These are phyloP conservation scores for Pegoplata infirma DNA, from an alignment of 2,888 invertebrate genomes.

Conservation along the genomic window DNA sequence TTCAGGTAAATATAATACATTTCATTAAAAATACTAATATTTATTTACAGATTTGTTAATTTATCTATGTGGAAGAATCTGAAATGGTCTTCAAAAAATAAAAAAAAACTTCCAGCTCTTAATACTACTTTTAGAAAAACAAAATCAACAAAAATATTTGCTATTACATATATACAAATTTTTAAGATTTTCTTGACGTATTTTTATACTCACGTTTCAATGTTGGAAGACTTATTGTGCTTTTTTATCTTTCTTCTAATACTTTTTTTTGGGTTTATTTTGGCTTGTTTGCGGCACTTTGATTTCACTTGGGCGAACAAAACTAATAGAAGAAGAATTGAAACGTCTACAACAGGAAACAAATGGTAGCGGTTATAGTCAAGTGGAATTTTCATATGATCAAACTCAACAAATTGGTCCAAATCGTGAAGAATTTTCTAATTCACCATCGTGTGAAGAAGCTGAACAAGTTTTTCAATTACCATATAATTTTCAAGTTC, in stretches of 20 bases:
- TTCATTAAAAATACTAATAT: constrained; percentile 41
- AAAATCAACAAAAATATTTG: constrained; percentile 11
- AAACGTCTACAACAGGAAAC: constrained; percentile 89
- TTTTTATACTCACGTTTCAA: constrained; percentile 18
- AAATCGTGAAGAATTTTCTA: constrained; percentile 71
- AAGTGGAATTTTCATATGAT: constrained; percentile 89
- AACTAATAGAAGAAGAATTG: constrained; percentile 89
- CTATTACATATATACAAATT: constrained; percentile 38
- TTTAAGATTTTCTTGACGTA: constrained; percentile 53
- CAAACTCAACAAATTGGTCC: constrained; percentile 77
- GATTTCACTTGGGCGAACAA: too few species aligned
- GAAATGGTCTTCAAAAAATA: too few species aligned
- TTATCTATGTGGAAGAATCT: neutral
- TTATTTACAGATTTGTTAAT: constrained; percentile 48
- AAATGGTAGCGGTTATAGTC: constrained; percentile 81
- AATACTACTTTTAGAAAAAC: neutral
- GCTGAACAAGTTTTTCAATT: constrained; percentile 88
- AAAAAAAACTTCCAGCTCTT: neutral
- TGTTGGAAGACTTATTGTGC: constrained; percentile 51
- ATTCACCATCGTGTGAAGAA: constrained; percentile 81
- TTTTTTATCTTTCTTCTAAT: constrained; percentile 61
- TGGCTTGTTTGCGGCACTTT: constrained; percentile 37
- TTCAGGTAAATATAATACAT: constrained; percentile 55
- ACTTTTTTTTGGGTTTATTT: constrained; percentile 63
- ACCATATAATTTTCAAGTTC: constrained; percentile 86